These are phyloP conservation scores for Thera britannica DNA, from an alignment of 2,888 invertebrate genomes.

Conservation along the genomic window DNA sequence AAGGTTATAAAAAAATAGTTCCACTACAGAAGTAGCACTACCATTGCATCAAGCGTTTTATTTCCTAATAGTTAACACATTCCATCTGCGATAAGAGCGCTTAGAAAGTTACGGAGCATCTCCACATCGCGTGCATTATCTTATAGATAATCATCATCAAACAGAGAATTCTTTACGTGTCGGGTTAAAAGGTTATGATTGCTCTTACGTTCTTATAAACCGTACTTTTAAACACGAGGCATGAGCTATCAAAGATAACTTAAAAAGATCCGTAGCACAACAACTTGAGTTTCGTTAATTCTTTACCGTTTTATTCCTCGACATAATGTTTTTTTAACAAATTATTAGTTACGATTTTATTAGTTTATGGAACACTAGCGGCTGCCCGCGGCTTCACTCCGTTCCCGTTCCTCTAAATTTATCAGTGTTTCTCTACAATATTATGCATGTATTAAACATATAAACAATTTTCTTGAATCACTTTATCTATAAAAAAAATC, in stretches of 20 bases:
- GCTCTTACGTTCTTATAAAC: conserved; percentile 30
- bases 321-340: too few species aligned
- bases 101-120: conserved; percentile 40
- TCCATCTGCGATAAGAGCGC: conserved; percentile 28
- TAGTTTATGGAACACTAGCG: too few species aligned
- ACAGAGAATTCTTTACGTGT: conserved; percentile 53
- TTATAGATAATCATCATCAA: conserved; percentile 43
- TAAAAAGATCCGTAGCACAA: too few species aligned
- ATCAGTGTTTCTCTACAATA: too few species aligned
- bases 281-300: too few species aligned
- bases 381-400: too few species aligned
- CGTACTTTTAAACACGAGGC: conserved; percentile 20
- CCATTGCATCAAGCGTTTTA: conserved; percentile 11
- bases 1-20: neutral
- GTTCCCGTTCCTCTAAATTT: too few species aligned
- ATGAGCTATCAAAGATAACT: neutral
- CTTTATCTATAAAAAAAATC: too few species aligned
- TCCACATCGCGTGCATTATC: conserved; percentile 40
- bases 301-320: neutral
- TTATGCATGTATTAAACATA: too few species aligned
- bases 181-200: conserved; percentile 55
- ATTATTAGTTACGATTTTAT: too few species aligned
- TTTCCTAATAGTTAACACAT: conserved; percentile 31
- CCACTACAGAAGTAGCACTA: neutral
- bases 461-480: too few species aligned